Base-by-base conservation (phyloP, 2,888 invertebrate genomes). In the Barypeithes pellucidus region DNA sequence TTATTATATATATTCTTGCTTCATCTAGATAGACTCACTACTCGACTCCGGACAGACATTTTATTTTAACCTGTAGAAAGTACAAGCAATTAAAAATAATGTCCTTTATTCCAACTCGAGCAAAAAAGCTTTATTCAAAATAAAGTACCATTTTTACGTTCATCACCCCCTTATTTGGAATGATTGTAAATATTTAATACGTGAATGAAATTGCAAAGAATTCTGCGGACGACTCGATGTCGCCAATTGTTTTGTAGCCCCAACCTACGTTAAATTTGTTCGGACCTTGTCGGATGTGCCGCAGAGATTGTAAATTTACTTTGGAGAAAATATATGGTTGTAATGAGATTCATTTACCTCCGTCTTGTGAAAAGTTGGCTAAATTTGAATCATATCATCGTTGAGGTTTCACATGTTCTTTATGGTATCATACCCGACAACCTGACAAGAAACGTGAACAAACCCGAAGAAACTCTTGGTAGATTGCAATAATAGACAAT, bases 271-370 rank as follows among this genome's bases (percentile, higher is more conserved):
- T 62, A 72, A 72, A 72, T 72, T 72, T 72, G 72, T 67, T 67
- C 57, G 47, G 62, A 72, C 62, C 72, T 72, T 72, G 72, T 72
- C 72, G 72, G 67, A 73, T 73, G 50, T 73, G 63, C 65, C 73
- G 45, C 67, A 54, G 33, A 59, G 63, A 68, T 59, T 67, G 73
- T 68, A 68, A 68, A 68, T 73, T 73, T 68, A 29, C 68, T 63
- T 73, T 68, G 36, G 36, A 57, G 65, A 63, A 63, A 68, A 72
- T 33, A 52, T 62, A 43, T 62, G 43, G 52, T 52, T 52, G 63
- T 62, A 62, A 22, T 20, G 54, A n/a, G 3, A 43, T 60, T 65
- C 47, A 50, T 61, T 72, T 52, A 67, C 61, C 67, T 43, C 24
- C 16, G 36, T 22, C 72, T 52, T 67, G 62, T 67, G 67, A 72